phyloP scores from a whole-genome alignment of 2,888 invertebrate species.

The Ophion ellenae region DNA sequence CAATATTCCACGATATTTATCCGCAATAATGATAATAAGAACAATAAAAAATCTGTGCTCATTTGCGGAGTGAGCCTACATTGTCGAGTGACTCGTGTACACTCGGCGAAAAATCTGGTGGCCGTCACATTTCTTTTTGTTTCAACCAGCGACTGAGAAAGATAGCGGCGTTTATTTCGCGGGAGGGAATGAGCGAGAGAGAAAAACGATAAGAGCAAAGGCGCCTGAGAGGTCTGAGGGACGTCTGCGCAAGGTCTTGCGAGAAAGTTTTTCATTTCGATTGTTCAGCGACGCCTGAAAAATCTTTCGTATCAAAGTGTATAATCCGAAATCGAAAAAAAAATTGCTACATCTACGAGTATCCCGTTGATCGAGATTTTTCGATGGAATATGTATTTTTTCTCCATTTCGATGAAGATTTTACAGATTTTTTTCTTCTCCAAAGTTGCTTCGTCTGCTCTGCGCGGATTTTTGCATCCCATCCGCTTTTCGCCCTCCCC shows the following conservation, averaged over 20 bases:
- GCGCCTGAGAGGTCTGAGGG: slow-evolving; percentile 28
- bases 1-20: not conserved
- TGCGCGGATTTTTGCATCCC: no score
- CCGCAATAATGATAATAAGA: not conserved
- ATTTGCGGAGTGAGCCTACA: not conserved
- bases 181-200: not conserved
- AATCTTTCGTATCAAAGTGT: not conserved
- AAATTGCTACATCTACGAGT: no score
- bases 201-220: slow-evolving; percentile 42
- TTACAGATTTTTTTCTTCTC: no score
- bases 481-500: no score
- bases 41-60: not conserved
- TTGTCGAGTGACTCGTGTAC: not conserved
- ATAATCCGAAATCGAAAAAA: no score
- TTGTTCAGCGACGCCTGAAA: not conserved
- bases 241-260: slow-evolving; percentile 25
- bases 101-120: slow-evolving; percentile 1
- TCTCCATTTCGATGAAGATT: no score
- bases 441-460: no score
- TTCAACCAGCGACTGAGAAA: slow-evolving; percentile 11
- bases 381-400: no score
- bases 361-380: no score
- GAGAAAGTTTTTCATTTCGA: not conserved
- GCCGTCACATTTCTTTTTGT: not conserved
- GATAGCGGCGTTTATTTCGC: not conserved